These are phyloP conservation scores for Agapornis canus DNA, from an alignment of 2,797 vertebrate genomes.

Conservation along the genomic window DNA sequence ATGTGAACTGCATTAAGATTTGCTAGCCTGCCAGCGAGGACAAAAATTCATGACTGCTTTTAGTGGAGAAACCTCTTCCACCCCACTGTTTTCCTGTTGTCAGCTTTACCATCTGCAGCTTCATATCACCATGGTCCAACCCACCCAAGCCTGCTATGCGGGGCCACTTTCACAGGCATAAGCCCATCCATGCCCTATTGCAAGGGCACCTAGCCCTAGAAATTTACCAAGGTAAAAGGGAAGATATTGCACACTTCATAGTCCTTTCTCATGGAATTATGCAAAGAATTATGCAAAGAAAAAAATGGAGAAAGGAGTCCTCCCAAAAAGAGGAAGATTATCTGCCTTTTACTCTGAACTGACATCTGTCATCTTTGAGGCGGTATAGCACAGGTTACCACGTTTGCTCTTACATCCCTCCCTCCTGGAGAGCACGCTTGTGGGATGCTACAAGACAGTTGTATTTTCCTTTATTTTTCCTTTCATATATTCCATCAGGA, in stretches of 20 bases:
- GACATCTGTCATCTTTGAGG: not conserved
- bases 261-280: not conserved
- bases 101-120: not conserved
- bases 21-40: not conserved
- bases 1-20: not conserved
- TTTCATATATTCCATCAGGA: not conserved
- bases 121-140: not conserved
- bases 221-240: not conserved
- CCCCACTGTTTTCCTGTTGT: not conserved
- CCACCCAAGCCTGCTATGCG: not conserved
- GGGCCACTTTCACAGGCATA: not conserved
- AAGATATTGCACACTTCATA: not conserved
- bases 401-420: not conserved
- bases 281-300: not conserved
- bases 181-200: accelerated
- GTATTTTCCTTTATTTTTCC: not conserved
- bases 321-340: not conserved
- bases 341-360: not conserved
- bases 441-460: not conserved
- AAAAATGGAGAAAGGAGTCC: not conserved
- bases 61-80: not conserved
- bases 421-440: not conserved
- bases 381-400: not conserved
- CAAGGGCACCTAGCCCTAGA: not conserved
- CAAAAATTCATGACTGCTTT: not conserved